These are phyloP conservation scores for Aporophyla nigra DNA, from an alignment of 2,888 invertebrate genomes.

Conservation along the genomic window DNA sequence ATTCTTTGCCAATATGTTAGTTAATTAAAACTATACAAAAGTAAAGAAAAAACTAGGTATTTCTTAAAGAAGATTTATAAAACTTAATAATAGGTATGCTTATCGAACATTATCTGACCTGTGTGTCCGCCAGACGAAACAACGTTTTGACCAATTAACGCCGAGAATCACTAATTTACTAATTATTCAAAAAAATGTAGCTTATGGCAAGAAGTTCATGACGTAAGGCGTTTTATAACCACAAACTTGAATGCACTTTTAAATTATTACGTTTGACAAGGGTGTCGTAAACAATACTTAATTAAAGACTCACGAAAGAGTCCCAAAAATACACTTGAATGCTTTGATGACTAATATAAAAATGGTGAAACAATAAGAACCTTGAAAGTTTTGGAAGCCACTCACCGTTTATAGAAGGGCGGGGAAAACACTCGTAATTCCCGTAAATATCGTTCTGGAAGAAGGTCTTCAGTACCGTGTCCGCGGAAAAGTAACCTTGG, in stretches of 20 bases:
- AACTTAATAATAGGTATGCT: constrained; percentile 7
- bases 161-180: constrained; percentile 21
- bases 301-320: constrained; percentile 39
- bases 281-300: not conserved
- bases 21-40: constrained; percentile 8
- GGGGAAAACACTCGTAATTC: constrained; percentile 94
- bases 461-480: constrained; percentile 91
- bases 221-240: constrained; percentile 40
- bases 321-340: constrained; percentile 45
- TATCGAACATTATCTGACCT: constrained; percentile 49
- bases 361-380: constrained; percentile 43
- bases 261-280: not conserved
- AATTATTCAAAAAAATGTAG: constrained; percentile 15
- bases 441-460: constrained; percentile 97
- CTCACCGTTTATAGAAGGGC: constrained; percentile 92
- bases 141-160: constrained; percentile 35
- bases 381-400: constrained; percentile 64
- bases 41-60: not conserved
- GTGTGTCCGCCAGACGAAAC: constrained; percentile 8
- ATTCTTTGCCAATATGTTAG: not conserved
- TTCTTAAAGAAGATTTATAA: constrained; percentile 8
- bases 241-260: constrained; percentile 11
- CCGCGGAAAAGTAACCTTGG: constrained; percentile 91
- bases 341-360: constrained; percentile 69
- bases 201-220: constrained; percentile 50